Base-by-base conservation (phyloP, 2,113 vertebrate genomes). In the Cololabis saira region DNA sequence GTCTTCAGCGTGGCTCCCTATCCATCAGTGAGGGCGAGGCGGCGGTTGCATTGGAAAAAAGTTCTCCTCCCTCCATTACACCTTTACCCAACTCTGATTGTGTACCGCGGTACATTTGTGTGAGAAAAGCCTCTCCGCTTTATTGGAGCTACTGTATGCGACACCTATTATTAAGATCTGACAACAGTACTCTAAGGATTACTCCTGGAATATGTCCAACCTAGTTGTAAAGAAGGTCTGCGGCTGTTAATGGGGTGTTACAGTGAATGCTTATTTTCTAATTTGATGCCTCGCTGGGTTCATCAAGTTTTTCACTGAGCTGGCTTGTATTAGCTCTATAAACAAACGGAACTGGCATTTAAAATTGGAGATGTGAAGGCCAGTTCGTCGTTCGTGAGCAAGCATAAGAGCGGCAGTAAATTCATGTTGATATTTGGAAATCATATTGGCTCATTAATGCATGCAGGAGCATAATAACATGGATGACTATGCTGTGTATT, bases 11-110 rank as follows among this genome's bases (percentile, higher is more conserved):
- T 7, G 8, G 59, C 62, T 65, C 52, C 53, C 63, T 63, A 90
- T 91, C 78, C 78, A 84, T 89, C 86, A 90, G 19, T 11, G 54
- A 57, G 64, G 57, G 71, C 47, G 47, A 77, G 67, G 59, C 41
- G 65, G 83, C 65, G 53, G 70, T 81, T 77, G 78, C 85, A 84
- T 87, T 92, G 88, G 80, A 67, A 81, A n/a, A 86, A 82, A 61
- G 45, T 67, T 59, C 44, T 62, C 57, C 66, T 48, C 56, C 10
- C 60, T 85, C 71, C 54, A 72, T 70, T 67, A 52, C 66, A 51
- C 67, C 1, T 61, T 49, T 27, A 16, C 76, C 50, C 61, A 51
- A 69, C 54, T 81, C 45, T 69, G 55, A 49, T 61, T 43, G 24
- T 78, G 78, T 64, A 85, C 88, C 33, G 15, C 1, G 17, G 17